A percentile compares a stretch with the other conserved stretches of the same genome.
These are phyloP conservation scores for Chaetoderma sp. DNA, from an alignment of 2,888 invertebrate genomes.

Conservation along the genomic window DNA sequence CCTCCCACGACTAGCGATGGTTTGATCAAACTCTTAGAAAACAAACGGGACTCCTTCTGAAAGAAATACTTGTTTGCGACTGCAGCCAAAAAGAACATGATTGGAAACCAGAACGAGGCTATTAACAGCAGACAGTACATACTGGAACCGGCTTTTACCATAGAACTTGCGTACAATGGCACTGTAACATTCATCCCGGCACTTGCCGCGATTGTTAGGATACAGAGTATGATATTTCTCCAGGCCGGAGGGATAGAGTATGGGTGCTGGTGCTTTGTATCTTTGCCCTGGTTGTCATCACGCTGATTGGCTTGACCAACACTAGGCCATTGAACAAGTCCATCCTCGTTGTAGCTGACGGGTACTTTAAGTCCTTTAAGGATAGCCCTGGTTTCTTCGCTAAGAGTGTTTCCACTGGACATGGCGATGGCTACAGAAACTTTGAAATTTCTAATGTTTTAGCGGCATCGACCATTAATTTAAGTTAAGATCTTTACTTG, in stretches of 20 bases:
- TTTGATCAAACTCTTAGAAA: constrained; percentile 32
- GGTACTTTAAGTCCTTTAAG: not conserved
- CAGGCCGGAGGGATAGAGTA: no score
- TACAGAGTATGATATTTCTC: no score
- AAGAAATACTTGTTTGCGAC: constrained; percentile 31
- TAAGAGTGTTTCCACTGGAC: not conserved
- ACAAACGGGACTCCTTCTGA: constrained; percentile 26
- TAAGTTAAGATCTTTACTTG: no score
- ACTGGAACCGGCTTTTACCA: constrained; percentile 38
- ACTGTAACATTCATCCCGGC: constrained; percentile 41
- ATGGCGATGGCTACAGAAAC: no score
- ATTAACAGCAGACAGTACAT: constrained; percentile 38
- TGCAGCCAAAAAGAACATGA: constrained; percentile 37
- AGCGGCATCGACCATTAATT: no score
- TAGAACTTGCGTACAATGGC: constrained; percentile 43
- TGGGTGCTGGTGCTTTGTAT: no score
- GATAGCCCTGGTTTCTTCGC: not conserved
- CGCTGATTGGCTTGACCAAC: no score
- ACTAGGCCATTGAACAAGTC: not conserved
- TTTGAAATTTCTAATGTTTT: no score
- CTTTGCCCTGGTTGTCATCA: no score
- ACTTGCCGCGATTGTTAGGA: constrained; percentile 38
- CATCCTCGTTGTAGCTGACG: not conserved
- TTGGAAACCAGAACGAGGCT: constrained; percentile 30
- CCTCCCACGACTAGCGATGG: constrained; percentile 40